Evolutionary conservation across 2,797 vertebrate genomes (phyloP).

Genomic region (Esox masquinongy): DNA sequence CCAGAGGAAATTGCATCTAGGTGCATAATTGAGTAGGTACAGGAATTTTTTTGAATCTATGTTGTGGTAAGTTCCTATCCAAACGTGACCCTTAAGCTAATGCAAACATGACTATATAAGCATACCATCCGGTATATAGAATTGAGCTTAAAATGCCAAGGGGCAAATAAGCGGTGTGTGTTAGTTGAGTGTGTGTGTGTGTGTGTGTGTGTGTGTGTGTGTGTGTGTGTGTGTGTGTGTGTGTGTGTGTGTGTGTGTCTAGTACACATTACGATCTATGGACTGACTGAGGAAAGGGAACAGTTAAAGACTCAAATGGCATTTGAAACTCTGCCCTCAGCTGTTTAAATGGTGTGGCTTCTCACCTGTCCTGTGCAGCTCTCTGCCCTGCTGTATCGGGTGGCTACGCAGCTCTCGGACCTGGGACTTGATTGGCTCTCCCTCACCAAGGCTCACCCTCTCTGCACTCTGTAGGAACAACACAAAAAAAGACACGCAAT

Average conservation of each 20-base stretch:
- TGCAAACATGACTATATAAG: conserved; percentile 40
- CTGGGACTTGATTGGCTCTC: conserved; percentile 54
- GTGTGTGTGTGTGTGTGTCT: not conserved
- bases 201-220: not conserved
- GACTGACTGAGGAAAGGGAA: not conserved
- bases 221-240: not conserved
- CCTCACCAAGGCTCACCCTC: conserved; percentile 61
- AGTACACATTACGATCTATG: not conserved
- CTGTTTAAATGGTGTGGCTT: not conserved
- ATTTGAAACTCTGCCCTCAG: not conserved
- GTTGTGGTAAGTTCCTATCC: conserved; percentile 32
- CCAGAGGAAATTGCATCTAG: conserved; percentile 53
- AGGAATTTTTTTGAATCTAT: conserved; percentile 53
- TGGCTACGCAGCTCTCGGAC: conserved; percentile 61
- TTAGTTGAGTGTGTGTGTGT: not conserved
- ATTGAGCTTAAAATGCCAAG: not conserved
- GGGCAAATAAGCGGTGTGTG: not conserved
- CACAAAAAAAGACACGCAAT: conserved; percentile 13
- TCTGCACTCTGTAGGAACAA: conserved; percentile 65
- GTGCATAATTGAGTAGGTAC: conserved; percentile 22
- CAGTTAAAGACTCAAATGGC: not conserved
- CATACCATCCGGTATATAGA: conserved; percentile 5
- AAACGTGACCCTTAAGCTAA: conserved; percentile 43
- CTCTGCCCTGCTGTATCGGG: conserved; percentile 58
- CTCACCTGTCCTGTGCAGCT: conserved; percentile 65